These are phyloP conservation scores for Cheracebus regulus DNA, from an alignment of 2,797 vertebrate species.

Conservation along the genomic window DNA sequence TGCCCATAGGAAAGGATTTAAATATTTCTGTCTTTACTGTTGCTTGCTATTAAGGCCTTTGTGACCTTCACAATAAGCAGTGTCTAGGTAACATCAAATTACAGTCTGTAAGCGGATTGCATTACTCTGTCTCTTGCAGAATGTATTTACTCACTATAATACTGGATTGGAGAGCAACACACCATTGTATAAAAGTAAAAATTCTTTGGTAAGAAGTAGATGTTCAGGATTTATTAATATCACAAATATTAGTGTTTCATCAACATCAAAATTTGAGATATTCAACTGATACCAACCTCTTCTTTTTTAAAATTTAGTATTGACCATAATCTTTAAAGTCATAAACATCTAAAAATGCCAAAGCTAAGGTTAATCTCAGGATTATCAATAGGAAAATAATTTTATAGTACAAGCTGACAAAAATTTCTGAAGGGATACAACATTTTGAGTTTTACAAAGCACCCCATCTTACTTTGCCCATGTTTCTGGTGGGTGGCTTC, in stretches of 20 bases:
- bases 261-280: background rate
- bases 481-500: accelerated
- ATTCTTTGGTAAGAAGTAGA: background rate
- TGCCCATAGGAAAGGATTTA: background rate
- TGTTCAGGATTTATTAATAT: background rate
- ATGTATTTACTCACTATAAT: background rate
- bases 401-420: background rate
- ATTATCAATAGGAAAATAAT: background rate
- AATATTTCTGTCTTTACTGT: background rate
- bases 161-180: background rate
- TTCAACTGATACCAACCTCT: background rate
- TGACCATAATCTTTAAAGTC: background rate
- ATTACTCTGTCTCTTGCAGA: background rate
- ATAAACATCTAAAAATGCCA: background rate
- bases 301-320: background rate
- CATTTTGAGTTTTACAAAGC: background rate
- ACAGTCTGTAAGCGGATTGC: background rate
- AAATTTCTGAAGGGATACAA: background rate
- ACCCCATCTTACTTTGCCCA: background rate
- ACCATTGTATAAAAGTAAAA: background rate
- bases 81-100: background rate
- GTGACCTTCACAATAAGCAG: background rate
- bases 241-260: background rate
- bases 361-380: background rate
- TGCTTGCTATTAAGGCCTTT: background rate